Conservation (phyloP, 2,113 vertebrate genomes). For the Zingel zingel region DNA sequence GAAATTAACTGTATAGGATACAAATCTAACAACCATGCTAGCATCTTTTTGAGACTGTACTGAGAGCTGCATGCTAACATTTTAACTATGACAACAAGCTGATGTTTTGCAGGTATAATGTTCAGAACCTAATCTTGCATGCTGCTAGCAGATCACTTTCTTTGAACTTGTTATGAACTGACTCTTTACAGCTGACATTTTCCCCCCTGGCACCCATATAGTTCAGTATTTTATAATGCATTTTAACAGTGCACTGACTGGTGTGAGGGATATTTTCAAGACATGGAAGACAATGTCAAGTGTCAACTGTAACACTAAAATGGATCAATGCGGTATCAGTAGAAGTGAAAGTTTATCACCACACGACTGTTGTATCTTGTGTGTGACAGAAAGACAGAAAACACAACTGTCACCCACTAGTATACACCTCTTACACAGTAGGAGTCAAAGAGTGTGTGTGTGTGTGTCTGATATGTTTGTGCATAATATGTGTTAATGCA, state of each 20-base stretch:
- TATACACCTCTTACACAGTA: not conserved
- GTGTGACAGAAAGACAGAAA: not conserved
- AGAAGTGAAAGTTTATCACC: not conserved
- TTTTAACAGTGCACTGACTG: not conserved
- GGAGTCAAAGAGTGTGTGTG: not conserved
- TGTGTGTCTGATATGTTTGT: not conserved
- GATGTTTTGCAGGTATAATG: not conserved
- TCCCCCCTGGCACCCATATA: not conserved
- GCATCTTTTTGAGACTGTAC: not conserved
- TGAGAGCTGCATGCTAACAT: not conserved
- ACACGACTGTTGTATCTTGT: not conserved
- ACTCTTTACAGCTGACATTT: constrained; percentile 6
- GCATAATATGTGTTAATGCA: not conserved
- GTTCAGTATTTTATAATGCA: not conserved
- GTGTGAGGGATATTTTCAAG: not conserved
- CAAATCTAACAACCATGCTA: not conserved
- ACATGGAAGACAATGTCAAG: not conserved
- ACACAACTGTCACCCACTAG: not conserved
- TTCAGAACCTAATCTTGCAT: not conserved
- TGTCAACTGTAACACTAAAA: not conserved
- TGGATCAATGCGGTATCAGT: not conserved
- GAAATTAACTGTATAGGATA: not conserved
- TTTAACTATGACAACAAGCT: not conserved
- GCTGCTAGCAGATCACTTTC: not conserved
- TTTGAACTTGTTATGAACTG: not conserved